These are phyloP conservation scores for Tragelaphus strepsiceros DNA, from an alignment of 2,113 vertebrate species.

Conservation along the genomic window DNA sequence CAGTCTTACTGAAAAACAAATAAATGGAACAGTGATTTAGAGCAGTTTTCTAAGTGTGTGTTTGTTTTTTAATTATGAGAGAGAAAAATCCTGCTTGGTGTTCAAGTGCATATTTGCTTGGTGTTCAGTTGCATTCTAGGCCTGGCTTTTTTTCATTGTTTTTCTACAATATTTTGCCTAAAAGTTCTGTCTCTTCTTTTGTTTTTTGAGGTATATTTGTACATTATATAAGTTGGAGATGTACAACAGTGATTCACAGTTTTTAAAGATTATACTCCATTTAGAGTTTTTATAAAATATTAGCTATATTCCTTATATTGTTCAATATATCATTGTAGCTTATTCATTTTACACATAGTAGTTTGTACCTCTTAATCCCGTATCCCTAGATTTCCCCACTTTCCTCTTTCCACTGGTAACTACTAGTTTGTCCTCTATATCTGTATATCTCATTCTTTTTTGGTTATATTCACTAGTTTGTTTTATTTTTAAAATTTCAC, in stretches of 20 bases:
- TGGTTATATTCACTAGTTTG: background rate
- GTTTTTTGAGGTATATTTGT: background rate
- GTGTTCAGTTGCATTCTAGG: background rate
- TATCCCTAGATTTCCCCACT: background rate
- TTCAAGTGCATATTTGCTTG: fast-evolving
- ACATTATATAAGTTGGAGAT: background rate
- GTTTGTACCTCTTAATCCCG: background rate
- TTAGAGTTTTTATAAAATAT: background rate
- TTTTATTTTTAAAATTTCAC: background rate
- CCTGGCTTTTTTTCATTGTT: background rate
- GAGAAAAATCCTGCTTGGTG: background rate
- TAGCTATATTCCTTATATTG: background rate
- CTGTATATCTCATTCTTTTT: background rate
- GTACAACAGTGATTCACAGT: background rate
- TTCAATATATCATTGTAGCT: background rate
- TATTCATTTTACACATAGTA: background rate
- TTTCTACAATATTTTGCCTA: background rate
- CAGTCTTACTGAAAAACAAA: background rate
- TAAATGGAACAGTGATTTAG: background rate
- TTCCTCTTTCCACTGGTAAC: background rate
- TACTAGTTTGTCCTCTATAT: background rate
- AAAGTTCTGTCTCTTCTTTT: background rate
- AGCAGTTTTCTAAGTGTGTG: background rate
- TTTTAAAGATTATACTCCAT: background rate
- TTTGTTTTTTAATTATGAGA: background rate